Base-by-base conservation (phyloP, 2,888 invertebrate genomes). In the Diplolepis rosae region DNA sequence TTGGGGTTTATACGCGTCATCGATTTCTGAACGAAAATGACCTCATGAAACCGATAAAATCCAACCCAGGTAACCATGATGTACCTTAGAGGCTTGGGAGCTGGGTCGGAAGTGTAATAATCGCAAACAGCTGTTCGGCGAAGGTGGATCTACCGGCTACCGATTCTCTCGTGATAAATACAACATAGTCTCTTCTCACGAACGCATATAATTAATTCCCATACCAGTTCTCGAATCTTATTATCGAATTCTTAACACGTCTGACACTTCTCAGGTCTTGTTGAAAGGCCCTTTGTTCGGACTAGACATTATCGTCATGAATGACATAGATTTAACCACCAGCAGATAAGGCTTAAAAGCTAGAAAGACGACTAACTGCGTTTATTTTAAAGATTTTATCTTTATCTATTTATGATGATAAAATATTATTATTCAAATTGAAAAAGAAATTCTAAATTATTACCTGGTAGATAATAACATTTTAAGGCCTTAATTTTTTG, bases 51-150 rank as follows among this genome's bases (percentile, higher is more conserved):
- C 66, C 72, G 74, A 76, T 72, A 74, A 73, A 77, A 74, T 39
- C 24, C 35, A 39, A 42, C 66, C 39, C 66, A 66, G 70, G 69
- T 69, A 69, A 66, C 66, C 66, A 56, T 45, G 61, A 51, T 65
- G 65, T 32, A 66, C 50, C 66, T 35, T 61, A 39, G n/a, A n/a
- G n/a, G 61, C 61, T 61, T 39, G 72, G 70, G 72, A 74, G 78
- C 74, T 77, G 82, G 78, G 80, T 80, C 81, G 79, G 77, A 82
- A 83, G 82, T 80, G 81, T 82, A 84, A 83, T 85, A 84, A 82
- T 85, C 83, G 84, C 79, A 80, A 83, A 83, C 87, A 87, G 86
- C 87, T 86, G 87, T 82, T 74, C 68, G 74, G 65, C 75, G 74
- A 65, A 71, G 75, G 75, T 22, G 61, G 61, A 61, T 61, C 32